Evolutionary conservation across 2,888 invertebrate species (phyloP).

Genomic region (Corbicula japonica): DNA sequence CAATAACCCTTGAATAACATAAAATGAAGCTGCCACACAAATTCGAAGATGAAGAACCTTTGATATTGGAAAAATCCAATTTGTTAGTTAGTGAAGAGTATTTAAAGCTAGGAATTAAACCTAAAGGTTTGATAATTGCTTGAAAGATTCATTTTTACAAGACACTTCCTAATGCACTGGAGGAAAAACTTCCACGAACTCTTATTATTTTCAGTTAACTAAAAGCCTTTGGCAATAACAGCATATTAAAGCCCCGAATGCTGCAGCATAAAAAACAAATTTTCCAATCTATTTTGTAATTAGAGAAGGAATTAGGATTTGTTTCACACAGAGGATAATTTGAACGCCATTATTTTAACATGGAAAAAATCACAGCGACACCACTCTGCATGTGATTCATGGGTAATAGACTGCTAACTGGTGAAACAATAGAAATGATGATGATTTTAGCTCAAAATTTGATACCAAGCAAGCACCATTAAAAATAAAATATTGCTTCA

Average conservation of each 20-base stretch:
- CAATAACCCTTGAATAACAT: no score
- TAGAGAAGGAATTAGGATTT: conserved; percentile 6
- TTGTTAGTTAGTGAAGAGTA: conserved; percentile 13
- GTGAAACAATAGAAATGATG: no score
- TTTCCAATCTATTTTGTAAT: conserved; percentile 37
- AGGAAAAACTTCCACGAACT: neutral
- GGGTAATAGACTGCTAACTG: no score
- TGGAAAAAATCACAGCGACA: no score
- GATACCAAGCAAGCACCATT: no score
- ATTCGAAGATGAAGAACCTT: no score
- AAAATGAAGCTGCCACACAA: no score
- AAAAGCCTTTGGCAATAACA: conserved; percentile 52
- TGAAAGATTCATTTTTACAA: conserved; percentile 13
- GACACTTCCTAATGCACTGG: no score
- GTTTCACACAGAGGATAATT: conserved; percentile 5
- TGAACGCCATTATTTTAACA: no score
- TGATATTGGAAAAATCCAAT: conserved; percentile 22
- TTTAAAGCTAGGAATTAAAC: conserved; percentile 3
- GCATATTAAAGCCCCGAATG: conserved; percentile 17
- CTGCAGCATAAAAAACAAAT: conserved; percentile 38
- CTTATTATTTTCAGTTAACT: conserved; percentile 35
- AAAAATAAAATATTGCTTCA: no score
- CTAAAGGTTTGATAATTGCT: conserved; percentile 23
- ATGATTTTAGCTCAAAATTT: no score
- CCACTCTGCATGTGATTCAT: no score